Evolutionary conservation across 2,113 vertebrate genomes (phyloP).

Genomic region (Sylvilagus bachmani): DNA sequence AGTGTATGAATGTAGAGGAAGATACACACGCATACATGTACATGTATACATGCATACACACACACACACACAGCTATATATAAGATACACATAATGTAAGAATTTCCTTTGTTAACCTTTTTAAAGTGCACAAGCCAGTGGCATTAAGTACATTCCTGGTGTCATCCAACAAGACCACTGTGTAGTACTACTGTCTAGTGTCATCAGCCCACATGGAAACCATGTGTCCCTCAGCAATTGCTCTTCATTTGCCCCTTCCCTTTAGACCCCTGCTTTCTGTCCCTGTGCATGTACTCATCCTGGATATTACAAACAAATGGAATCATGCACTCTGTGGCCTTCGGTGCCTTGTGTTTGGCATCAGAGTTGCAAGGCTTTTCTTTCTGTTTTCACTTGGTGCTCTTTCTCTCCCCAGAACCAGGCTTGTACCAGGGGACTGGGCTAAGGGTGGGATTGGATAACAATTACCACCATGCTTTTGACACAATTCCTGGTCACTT

Average conservation of each 20-base stretch:
- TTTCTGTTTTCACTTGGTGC: neutral
- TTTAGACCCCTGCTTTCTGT: neutral
- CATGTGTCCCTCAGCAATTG: neutral
- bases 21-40: too few species aligned
- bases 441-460: neutral
- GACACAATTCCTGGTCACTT: neutral
- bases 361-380: neutral
- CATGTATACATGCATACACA: too few species aligned
- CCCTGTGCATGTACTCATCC: neutral
- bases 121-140: neutral
- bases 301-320: neutral
- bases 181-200: neutral
- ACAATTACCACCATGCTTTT: neutral
- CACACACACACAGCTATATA: too few species aligned
- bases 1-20: neutral
- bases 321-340: neutral
- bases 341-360: neutral
- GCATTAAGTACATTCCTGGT: neutral
- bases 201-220: neutral
- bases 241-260: neutral
- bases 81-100: neutral
- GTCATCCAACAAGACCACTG: neutral
- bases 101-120: neutral
- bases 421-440: neutral
- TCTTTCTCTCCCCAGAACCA: neutral